A percentile compares a stretch with the other conserved stretches of the same genome.
Evolutionary conservation across 2,113 vertebrate genomes (phyloP).

Genomic region (Clarias batrachus): DNA sequence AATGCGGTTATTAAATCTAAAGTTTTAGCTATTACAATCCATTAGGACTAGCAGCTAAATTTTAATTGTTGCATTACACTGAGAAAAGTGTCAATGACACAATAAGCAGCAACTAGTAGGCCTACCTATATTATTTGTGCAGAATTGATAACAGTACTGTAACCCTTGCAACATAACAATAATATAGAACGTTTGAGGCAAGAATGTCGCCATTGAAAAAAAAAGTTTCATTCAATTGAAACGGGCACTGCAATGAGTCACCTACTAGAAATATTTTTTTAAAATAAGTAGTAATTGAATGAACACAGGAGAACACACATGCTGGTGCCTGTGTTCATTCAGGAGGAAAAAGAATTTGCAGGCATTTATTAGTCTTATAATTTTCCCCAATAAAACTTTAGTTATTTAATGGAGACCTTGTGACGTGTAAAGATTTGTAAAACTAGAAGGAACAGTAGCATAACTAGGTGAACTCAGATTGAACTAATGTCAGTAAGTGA

Average conservation of each 20-base stretch:
- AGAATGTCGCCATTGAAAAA: background rate
- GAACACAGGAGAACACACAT: background rate
- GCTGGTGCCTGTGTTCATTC: background rate
- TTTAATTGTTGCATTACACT: background rate
- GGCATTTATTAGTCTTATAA: background rate
- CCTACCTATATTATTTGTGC: background rate
- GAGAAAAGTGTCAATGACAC: background rate
- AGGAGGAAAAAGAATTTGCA: background rate
- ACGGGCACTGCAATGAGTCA: background rate
- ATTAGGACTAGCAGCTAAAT: background rate
- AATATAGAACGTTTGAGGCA: background rate
- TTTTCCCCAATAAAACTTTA: background rate
- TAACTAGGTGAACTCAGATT: background rate
- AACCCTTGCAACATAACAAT: background rate
- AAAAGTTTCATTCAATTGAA: background rate
- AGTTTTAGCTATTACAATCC: background rate
- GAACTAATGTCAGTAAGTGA: background rate
- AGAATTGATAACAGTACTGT: background rate
- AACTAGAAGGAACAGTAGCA: background rate
- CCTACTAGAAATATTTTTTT: background rate
- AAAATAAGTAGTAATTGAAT: background rate
- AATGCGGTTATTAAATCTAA: background rate
- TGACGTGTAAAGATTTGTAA: background rate
- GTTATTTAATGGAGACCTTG: background rate
- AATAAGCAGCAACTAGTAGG: too few species aligned